Evolutionary conservation across 2,113 vertebrate genomes (phyloP), one percentile per base, ranked within the genome.

Genomic region (Odontesthes bonariensis): DNA sequence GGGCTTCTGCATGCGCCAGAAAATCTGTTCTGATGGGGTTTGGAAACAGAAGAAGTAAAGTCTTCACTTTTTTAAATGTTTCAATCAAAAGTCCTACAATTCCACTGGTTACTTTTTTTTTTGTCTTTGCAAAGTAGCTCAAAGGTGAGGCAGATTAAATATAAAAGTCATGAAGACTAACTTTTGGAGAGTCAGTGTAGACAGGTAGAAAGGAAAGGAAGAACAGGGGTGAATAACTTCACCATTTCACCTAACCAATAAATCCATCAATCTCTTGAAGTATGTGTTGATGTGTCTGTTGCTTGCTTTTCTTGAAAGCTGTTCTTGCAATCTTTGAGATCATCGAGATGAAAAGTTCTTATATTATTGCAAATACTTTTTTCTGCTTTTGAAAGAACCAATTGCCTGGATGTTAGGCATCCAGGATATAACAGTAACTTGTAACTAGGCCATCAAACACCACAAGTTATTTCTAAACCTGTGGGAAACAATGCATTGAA

Each of bases 1-100:
- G 75, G 78, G 69, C 69, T 73, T 86, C 68, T 51, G 53, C 31
- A 11, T 20, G 33, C 27, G 52, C 62, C 54, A 65, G 56, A 51
- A 73, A 51, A 75, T 58, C 31, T 4, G 22, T 23, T 71, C 12
- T 80, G 54, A 44, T 61, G 52, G 32, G 51, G 56, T 70, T 78
- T 75, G 33, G 54, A 65, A 59, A 60, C 10, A 58, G 27, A 31
- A 19, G 1, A 20, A 65, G 22, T 5, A 9, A 38, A 23, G 22
- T 52, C 35, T 38, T 38, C 35, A 40, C 19, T 32, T 33, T 56
- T 56, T 54, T 1, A 47, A 51, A 27, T 23, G 19, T 56, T 14
- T 33, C 3, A 54, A 49, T 47, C 16, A 17, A 38, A 16, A 40
- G 9, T 23, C 6, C 35, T 38, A 38, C 35, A 38, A 38, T 23